phyloP scores from a whole-genome alignment of 2,888 invertebrate genomes.

The Idaea aversata region DNA sequence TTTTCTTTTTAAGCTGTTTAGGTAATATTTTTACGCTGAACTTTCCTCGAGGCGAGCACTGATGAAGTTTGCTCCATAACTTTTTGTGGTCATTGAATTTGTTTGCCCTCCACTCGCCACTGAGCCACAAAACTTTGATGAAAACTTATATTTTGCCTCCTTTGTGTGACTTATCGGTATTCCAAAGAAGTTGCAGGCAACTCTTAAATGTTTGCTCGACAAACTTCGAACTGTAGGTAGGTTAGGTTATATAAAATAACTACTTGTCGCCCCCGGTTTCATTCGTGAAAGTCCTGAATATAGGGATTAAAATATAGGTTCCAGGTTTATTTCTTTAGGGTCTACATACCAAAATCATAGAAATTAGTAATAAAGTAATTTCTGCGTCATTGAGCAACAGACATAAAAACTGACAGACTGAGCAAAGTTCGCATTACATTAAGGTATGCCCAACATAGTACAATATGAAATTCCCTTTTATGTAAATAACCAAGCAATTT shows the following conservation, averaged over 20 bases:
- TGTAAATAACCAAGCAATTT: too few relatives aligned
- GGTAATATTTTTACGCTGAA: conserved; percentile 40
- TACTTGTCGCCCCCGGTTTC: background rate
- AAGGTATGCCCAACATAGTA: too few relatives aligned
- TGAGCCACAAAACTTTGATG: conserved; percentile 57
- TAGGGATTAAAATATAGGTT: too few relatives aligned
- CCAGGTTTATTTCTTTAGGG: too few relatives aligned
- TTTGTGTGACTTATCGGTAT: conserved; percentile 52
- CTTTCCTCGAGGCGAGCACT: conserved; percentile 36
- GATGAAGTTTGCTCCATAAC: conserved; percentile 52
- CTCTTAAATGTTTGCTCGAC: conserved; percentile 33
- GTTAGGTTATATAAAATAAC: background rate
- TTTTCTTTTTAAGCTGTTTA: conserved; percentile 29
- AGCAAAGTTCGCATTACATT: too few relatives aligned
- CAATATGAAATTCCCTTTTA: too few relatives aligned
- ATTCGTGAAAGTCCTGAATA: background rate
- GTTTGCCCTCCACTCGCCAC: conserved; percentile 63
- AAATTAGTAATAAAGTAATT: too few relatives aligned
- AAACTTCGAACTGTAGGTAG: conserved; percentile 22
- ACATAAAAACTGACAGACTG: too few relatives aligned
- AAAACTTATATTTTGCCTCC: conserved; percentile 57
- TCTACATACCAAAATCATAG: too few relatives aligned
- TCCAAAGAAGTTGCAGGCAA: conserved; percentile 39
- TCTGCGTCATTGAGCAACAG: too few relatives aligned
- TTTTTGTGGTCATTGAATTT: conserved; percentile 70